A percentile compares a stretch with the other conserved stretches of the same genome.
These are phyloP conservation scores for Promerops cafer DNA, from an alignment of 2,113 vertebrate genomes.

Conservation along the genomic window DNA sequence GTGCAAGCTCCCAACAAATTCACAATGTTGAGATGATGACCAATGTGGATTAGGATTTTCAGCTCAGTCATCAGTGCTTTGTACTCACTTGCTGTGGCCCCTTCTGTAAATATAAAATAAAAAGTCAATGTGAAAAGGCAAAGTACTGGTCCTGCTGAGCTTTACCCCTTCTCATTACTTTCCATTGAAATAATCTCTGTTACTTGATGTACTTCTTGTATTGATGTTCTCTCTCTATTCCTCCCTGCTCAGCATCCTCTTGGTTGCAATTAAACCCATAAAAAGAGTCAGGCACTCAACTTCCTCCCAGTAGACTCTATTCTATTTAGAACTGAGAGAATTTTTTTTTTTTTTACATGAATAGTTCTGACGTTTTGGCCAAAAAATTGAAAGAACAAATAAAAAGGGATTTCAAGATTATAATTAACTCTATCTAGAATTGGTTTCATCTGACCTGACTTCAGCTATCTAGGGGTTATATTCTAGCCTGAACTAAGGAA, in stretches of 20 bases:
- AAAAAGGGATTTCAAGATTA: not conserved
- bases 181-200: not conserved
- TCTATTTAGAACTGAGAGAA: slow-evolving; percentile 25
- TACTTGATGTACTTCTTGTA: not conserved
- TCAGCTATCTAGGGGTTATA: not conserved
- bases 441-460: not conserved
- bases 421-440: not conserved
- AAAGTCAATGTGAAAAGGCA: not conserved
- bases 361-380: not conserved
- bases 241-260: slow-evolving; percentile 49
- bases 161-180: not conserved
- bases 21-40: slow-evolving; percentile 93
- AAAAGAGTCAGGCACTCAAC: slow-evolving; percentile 15
- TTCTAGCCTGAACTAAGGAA: not conserved
- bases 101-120: slow-evolving; percentile 79
- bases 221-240: slow-evolving; percentile 1
- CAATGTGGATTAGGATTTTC: slow-evolving; percentile 93
- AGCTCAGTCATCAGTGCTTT: slow-evolving; percentile 96
- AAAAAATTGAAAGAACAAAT: slow-evolving; percentile 17
- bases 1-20: slow-evolving; percentile 94
- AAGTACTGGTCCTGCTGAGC: not conserved
- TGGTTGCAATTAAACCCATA: slow-evolving; percentile 22
- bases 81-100: slow-evolving; percentile 88
- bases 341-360: not conserved
- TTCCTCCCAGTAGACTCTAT: slow-evolving; percentile 42